These are phyloP conservation scores for Paramormyrops kingsleyae DNA, from an alignment of 2,113 vertebrate species.

Conservation along the genomic window DNA sequence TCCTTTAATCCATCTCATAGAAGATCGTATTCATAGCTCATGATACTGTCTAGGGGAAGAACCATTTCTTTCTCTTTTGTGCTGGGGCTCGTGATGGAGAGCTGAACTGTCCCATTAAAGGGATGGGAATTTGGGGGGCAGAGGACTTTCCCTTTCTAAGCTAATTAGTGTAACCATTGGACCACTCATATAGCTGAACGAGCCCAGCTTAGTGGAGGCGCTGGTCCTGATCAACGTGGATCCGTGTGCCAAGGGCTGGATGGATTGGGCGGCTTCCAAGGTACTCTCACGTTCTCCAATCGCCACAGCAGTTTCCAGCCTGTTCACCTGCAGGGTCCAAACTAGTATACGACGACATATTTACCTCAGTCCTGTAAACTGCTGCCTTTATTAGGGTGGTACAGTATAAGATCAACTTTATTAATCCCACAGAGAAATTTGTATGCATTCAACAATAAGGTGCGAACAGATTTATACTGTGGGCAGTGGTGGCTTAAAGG, in stretches of 20 bases:
- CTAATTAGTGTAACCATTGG: constrained; percentile 14
- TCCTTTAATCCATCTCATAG: constrained; percentile 21
- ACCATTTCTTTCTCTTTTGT: background rate
- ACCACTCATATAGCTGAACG: constrained; percentile 65
- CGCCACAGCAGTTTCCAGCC: background rate
- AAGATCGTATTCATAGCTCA: background rate
- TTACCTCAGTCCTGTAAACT: background rate
- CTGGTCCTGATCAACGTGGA: constrained; percentile 92
- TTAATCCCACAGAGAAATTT: background rate
- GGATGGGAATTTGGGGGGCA: background rate
- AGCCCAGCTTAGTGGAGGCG: constrained; percentile 83
- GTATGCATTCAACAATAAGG: background rate
- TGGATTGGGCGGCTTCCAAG: constrained; percentile 95
- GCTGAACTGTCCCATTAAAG: background rate
- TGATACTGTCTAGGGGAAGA: background rate
- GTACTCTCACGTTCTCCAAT: constrained; percentile 40
- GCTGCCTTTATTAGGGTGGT: background rate
- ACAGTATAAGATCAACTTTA: background rate
- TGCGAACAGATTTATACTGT: background rate
- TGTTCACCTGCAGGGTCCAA: background rate
- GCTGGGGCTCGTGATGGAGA: background rate
- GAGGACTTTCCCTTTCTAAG: background rate
- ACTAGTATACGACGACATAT: background rate
- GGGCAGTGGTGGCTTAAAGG: too few species aligned
- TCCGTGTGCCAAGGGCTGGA: constrained; percentile 92